phyloP scores from a whole-genome alignment of 2,888 invertebrate genomes.

The Galeopsomyia nigrocyanea region DNA sequence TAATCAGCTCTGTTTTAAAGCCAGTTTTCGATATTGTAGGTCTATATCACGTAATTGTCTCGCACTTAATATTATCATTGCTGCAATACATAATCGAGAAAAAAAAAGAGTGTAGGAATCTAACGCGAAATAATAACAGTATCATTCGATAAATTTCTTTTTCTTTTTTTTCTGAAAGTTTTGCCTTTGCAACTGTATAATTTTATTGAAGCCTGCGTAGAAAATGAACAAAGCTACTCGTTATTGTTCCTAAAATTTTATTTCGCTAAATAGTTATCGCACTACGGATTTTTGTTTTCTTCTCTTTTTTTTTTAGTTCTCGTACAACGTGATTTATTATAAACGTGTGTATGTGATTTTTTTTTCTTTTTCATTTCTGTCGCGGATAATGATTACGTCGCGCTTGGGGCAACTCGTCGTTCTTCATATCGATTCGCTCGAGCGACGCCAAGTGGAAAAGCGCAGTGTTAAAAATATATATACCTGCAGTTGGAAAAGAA shows the following conservation, averaged over 20 bases:
- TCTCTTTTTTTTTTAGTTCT: too few species aligned
- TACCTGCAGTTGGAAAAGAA: too few species aligned
- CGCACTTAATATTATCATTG: slow-evolving; percentile 2
- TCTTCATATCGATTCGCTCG: slow-evolving; percentile 29
- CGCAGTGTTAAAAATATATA: slow-evolving; percentile 8
- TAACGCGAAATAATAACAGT: neutral
- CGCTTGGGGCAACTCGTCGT: slow-evolving; percentile 19
- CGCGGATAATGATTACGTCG: slow-evolving; percentile 36
- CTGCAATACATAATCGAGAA: slow-evolving; percentile 1
- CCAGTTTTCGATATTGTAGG: slow-evolving; percentile 41
- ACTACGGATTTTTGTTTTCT: too few species aligned
- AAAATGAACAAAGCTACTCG: slow-evolving; percentile 52
- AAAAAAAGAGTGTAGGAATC: neutral
- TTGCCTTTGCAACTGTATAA: slow-evolving; percentile 37
- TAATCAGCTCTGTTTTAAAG: slow-evolving; percentile 57
- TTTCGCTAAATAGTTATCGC: slow-evolving; percentile 4
- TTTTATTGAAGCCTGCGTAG: slow-evolving; percentile 51
- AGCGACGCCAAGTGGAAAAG: slow-evolving; percentile 30
- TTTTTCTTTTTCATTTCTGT: neutral
- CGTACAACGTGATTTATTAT: slow-evolving; percentile 5
- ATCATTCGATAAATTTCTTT: slow-evolving; percentile 13
- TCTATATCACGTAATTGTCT: slow-evolving; percentile 21
- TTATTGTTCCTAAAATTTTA: slow-evolving; percentile 43
- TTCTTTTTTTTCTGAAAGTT: slow-evolving; percentile 23
- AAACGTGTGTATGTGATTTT: slow-evolving; percentile 7